phyloP scores from a whole-genome alignment of 2,888 invertebrate species.

The Pyrochroa serraticornis region DNA sequence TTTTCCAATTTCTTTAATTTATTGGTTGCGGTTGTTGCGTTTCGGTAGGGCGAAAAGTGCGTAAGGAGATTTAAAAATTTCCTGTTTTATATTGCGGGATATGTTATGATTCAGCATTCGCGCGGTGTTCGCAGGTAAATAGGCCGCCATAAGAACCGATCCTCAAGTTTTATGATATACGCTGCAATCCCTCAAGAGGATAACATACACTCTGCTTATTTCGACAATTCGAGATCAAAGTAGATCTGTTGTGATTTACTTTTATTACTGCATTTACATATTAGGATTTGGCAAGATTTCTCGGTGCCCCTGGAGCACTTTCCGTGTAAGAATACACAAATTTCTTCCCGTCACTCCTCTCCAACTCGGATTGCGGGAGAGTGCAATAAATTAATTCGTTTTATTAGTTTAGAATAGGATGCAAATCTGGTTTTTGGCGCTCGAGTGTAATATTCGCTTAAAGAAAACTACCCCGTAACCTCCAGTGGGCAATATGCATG shows the following conservation, averaged over 20 bases:
- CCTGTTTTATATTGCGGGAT: slow-evolving; percentile 30
- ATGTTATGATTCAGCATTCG: slow-evolving; percentile 41
- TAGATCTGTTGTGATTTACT: slow-evolving; percentile 46
- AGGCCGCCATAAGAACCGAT: slow-evolving; percentile 44
- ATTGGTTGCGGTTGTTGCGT: neutral
- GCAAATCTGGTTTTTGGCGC: slow-evolving; percentile 20
- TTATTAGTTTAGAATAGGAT: slow-evolving; percentile 18
- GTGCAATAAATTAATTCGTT: slow-evolving; percentile 22
- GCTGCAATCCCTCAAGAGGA: slow-evolving; percentile 46
- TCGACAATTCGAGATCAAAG: slow-evolving; percentile 44
- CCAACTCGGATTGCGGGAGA: neutral
- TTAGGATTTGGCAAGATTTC: slow-evolving; percentile 31
- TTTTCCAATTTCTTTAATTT: no score
- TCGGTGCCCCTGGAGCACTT: no score
- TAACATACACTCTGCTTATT: slow-evolving; percentile 42
- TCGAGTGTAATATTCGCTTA: slow-evolving; percentile 18
- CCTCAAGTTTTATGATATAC: slow-evolving; percentile 44
- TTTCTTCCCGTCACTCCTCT: slow-evolving; percentile 12
- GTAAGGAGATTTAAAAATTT: slow-evolving; percentile 7
- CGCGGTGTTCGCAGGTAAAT: slow-evolving; percentile 45
- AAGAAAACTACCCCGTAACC: slow-evolving; percentile 37
- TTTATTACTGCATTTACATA: slow-evolving; percentile 47
- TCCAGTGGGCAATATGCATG: slow-evolving; percentile 53
- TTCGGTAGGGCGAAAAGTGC: slow-evolving; percentile 6
- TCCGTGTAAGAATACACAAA: slow-evolving; percentile 6